phyloP scores from a whole-genome alignment of 30 jellyfish, hydroid and myxozoan genomes.

The Cassiopea andromeda region DNA sequence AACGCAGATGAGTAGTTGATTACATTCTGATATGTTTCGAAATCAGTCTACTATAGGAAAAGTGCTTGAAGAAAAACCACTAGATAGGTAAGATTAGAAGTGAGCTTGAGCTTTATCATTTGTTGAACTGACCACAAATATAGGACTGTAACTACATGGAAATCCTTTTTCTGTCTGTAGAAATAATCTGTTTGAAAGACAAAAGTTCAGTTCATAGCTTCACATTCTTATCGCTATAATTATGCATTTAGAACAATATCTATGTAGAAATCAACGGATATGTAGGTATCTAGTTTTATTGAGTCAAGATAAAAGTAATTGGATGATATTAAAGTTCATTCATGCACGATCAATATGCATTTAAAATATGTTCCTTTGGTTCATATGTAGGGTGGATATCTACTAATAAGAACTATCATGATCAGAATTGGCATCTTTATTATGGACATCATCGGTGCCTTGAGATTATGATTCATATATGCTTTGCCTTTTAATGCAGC shows the following conservation, averaged over 20 bases:
- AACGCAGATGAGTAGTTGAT: conserved; percentile 5
- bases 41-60: not conserved
- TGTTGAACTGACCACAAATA: conserved; percentile 41
- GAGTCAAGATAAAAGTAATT: conserved; percentile 6
- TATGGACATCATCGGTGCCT: too few relatives aligned
- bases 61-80: conserved; percentile 9
- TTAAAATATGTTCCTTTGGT: not conserved
- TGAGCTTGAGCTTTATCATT: conserved; percentile 16
- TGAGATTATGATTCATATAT: too few relatives aligned
- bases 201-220: not conserved
- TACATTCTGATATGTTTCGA: conserved; percentile 1
- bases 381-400: too few relatives aligned
- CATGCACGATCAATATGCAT: not conserved
- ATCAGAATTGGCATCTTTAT: too few relatives aligned
- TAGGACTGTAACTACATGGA: conserved; percentile 31
- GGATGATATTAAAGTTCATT: conserved; percentile 3
- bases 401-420: too few relatives aligned
- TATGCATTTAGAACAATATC: conserved; percentile 26
- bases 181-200: conserved; percentile 28
- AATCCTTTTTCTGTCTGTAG: conserved; percentile 10
- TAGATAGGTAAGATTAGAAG: conserved; percentile 9
- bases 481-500: too few relatives aligned
- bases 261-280: conserved; percentile 30
- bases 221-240: conserved; percentile 9
- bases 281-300: conserved; percentile 20